Evolutionary conservation across 2,888 invertebrate genomes (phyloP).

Genomic region (Pheosia gnoma): DNA sequence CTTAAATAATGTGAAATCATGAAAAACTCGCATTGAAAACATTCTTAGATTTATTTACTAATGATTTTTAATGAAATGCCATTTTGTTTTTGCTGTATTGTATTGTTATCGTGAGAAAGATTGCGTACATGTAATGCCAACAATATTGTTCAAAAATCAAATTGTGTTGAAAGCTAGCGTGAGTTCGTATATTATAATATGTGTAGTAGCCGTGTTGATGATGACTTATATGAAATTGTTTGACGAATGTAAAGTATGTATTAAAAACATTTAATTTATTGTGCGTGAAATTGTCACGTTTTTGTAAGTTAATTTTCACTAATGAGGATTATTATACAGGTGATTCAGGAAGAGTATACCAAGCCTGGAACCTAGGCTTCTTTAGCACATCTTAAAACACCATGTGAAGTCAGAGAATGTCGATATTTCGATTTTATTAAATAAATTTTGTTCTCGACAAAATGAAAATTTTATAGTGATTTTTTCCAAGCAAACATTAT

Average conservation of each 20-base stretch:
- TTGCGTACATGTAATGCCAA: conserved; percentile 21
- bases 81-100: conserved; percentile 24
- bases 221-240: background rate
- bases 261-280: conserved; percentile 17
- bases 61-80: conserved; percentile 9
- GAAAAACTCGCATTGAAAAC: conserved; percentile 8
- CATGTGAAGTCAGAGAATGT: too few relatives aligned
- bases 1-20: conserved; percentile 8
- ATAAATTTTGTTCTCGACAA: too few relatives aligned
- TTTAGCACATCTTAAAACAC: too few relatives aligned
- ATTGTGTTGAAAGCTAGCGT: background rate
- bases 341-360: background rate
- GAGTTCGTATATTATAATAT: background rate
- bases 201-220: background rate
- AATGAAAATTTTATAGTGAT: too few relatives aligned
- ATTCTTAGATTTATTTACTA: background rate
- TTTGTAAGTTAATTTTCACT: conserved; percentile 13
- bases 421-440: too few relatives aligned
- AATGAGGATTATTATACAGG: background rate
- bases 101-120: conserved; percentile 34
- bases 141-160: background rate
- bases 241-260: background rate
- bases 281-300: conserved; percentile 10
- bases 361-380: too few relatives aligned
- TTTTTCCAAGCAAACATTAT: too few relatives aligned